These are phyloP conservation scores for Tiliacea citrago DNA, from an alignment of 2,888 invertebrate genomes.

Conservation along the genomic window DNA sequence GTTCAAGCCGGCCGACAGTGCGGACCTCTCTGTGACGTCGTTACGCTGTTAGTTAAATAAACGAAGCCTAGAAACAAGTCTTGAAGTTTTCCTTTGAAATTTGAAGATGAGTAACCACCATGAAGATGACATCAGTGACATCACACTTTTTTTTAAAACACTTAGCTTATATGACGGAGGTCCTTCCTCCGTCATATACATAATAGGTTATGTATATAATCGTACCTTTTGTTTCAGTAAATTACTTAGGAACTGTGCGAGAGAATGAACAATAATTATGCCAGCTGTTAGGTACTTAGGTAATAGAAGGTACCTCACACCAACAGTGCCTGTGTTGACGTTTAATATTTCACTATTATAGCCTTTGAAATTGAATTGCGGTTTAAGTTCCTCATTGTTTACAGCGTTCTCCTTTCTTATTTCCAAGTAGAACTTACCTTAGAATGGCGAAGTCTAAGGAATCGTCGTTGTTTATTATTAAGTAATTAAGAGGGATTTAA, in stretches of 20 bases:
- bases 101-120: too few relatives aligned
- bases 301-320: not conserved
- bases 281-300: not conserved
- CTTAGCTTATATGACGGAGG: too few relatives aligned
- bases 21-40: too few relatives aligned
- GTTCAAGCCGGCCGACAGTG: too few relatives aligned
- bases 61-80: too few relatives aligned
- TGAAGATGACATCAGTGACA: too few relatives aligned
- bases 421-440: slow-evolving; percentile 7
- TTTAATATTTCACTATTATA: slow-evolving; percentile 23
- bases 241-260: slow-evolving; percentile 11
- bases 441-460: not conserved
- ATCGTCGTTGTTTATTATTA: slow-evolving; percentile 3
- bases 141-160: too few relatives aligned
- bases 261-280: slow-evolving; percentile 32
- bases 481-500: not conserved
- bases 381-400: slow-evolving; percentile 2
- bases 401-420: not conserved
- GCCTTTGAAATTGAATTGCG: slow-evolving; percentile 15
- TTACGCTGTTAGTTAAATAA: too few relatives aligned
- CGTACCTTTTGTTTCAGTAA: slow-evolving; percentile 15
- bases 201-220: not conserved
- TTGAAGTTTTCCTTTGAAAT: too few relatives aligned
- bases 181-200: too few relatives aligned
- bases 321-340: slow-evolving; percentile 18